These are phyloP conservation scores for Tachyglossus aculeatus DNA, from an alignment of 2,797 vertebrate genomes.

Conservation along the genomic window DNA sequence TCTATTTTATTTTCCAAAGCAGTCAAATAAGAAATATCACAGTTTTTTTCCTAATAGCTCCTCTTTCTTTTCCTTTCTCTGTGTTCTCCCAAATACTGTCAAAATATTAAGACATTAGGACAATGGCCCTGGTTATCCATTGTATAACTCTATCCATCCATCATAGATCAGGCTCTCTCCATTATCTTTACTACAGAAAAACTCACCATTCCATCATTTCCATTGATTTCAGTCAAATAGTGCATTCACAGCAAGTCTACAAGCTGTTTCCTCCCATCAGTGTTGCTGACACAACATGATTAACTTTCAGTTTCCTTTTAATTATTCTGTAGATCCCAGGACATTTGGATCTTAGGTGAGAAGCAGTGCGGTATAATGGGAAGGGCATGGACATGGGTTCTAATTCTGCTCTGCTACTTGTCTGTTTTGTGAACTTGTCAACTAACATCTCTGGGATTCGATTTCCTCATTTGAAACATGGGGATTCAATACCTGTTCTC, in stretches of 20 bases:
- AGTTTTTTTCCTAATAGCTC: not conserved
- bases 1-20: not conserved
- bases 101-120: slow-evolving; percentile 32
- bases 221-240: slow-evolving; percentile 4
- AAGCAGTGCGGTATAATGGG: no score
- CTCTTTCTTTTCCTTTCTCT: slow-evolving; percentile 3
- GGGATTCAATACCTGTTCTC: no score
- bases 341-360: slow-evolving; percentile 14
- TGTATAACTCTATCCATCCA: slow-evolving; percentile 12
- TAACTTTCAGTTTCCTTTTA: slow-evolving; percentile 37
- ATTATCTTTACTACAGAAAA: slow-evolving; percentile 4
- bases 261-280: not conserved
- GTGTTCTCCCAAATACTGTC: slow-evolving; percentile 21
- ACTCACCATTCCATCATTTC: not conserved
- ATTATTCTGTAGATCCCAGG: slow-evolving; percentile 24
- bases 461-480: no score
- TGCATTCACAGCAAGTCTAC: slow-evolving; percentile 4
- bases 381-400: no score
- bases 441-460: slow-evolving; percentile 26
- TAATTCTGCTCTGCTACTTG: no score
- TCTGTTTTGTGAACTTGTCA: no score
- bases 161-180: slow-evolving; percentile 3
- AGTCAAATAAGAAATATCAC: not conserved
- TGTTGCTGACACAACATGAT: slow-evolving; percentile 34
- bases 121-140: slow-evolving; percentile 13